phyloP scores from a whole-genome alignment of 2,797 vertebrate genomes.

The Sebastes kiyomatsui region DNA sequence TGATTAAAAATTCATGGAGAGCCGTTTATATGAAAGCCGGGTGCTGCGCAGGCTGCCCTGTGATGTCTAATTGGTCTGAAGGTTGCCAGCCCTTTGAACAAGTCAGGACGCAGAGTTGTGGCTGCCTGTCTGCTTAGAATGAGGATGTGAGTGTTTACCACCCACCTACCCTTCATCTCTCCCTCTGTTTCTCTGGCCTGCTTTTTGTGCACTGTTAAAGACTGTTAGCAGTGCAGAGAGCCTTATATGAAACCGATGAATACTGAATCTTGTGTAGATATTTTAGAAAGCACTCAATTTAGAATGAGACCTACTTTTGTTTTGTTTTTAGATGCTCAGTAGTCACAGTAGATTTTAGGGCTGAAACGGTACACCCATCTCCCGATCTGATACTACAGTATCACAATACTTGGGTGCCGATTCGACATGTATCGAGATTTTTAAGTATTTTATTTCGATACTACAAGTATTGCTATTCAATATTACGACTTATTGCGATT shows the following conservation, averaged over 20 bases:
- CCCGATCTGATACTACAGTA: too few species aligned
- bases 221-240: neutral
- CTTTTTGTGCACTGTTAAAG: slow-evolving; percentile 21
- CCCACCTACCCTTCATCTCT: slow-evolving; percentile 59
- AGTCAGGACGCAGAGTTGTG: slow-evolving; percentile 75
- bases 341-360: slow-evolving; percentile 16
- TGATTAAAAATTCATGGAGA: slow-evolving; percentile 83
- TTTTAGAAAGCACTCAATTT: slow-evolving; percentile 15
- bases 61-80: slow-evolving; percentile 86
- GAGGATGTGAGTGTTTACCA: slow-evolving; percentile 78
- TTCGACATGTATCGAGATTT: too few species aligned
- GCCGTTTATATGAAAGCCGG: slow-evolving; percentile 79
- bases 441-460: too few species aligned
- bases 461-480: too few species aligned
- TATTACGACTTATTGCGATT: too few species aligned
- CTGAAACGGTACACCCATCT: too few species aligned
- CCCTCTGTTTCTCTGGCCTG: slow-evolving; percentile 25
- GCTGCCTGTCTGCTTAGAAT: slow-evolving; percentile 74
- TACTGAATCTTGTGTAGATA: slow-evolving; percentile 1
- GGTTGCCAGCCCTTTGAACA: slow-evolving; percentile 85
- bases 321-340: slow-evolving; percentile 20
- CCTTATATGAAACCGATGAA: neutral
- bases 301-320: slow-evolving; percentile 29
- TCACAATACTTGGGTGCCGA: too few species aligned
- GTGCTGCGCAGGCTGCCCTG: slow-evolving; percentile 76